A percentile compares a stretch with the other conserved stretches of the same genome.
Conservation (phyloP, 2,797 vertebrate genomes). For the Catamblyrhynchus diadema region DNA sequence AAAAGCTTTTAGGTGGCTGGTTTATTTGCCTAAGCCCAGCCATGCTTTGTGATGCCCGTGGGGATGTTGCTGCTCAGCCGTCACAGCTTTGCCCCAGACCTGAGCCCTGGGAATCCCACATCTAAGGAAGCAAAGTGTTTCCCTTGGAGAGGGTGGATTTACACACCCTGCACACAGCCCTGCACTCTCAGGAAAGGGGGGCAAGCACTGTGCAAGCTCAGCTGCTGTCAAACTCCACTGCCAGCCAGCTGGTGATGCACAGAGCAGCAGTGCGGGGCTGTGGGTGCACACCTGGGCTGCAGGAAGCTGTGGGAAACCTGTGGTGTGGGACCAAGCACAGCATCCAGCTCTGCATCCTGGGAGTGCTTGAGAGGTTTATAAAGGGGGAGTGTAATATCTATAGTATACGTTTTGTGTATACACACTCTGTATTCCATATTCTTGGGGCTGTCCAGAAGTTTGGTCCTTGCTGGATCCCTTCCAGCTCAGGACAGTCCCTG, state of each 20-base stretch:
- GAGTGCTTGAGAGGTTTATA: rapidly evolving
- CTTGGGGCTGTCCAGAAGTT: not conserved
- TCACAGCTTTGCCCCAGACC: not conserved
- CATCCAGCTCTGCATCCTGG: not conserved
- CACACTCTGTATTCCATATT: rapidly evolving
- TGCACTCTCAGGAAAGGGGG: rapidly evolving
- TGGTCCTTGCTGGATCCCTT: not conserved
- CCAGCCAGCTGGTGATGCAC: rapidly evolving
- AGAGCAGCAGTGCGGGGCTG: not conserved
- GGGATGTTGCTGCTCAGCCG: not conserved
- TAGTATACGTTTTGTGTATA: rapidly evolving
- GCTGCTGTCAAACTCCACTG: rapidly evolving
- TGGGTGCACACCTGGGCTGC: not conserved
- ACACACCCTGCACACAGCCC: rapidly evolving
- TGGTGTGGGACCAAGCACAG: not conserved
- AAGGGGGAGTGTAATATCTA: not conserved
- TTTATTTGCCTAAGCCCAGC: not conserved
- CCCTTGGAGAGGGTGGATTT: not conserved
- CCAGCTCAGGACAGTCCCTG: not conserved
- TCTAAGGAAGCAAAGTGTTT: rapidly evolving
- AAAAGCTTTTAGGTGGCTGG: not conserved
- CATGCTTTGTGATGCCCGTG: rapidly evolving
- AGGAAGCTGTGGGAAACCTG: not conserved
- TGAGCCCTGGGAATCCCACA: rapidly evolving
- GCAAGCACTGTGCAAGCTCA: not conserved